These are phyloP conservation scores for Streptopelia turtur DNA, from an alignment of 2,797 vertebrate species.

Conservation along the genomic window DNA sequence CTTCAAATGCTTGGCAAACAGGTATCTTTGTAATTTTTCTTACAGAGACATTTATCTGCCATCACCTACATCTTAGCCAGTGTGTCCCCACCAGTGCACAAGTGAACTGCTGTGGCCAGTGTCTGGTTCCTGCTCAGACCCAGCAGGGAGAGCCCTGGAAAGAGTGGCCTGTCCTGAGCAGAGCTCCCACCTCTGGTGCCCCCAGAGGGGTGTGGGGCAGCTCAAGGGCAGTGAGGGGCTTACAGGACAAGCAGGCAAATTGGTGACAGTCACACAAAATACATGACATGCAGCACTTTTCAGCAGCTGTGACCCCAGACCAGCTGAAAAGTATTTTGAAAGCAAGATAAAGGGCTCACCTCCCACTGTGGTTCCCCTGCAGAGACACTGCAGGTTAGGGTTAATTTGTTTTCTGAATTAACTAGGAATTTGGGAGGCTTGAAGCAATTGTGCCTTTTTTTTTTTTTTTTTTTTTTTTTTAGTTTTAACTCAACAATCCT, in stretches of 20 bases:
- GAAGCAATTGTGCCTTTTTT: neutral
- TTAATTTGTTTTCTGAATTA: conserved; percentile 60
- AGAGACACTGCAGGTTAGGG: neutral
- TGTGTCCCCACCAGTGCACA: neutral
- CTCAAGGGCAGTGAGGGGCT: neutral
- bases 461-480: neutral
- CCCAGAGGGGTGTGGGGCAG: neutral
- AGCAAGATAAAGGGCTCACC: conserved; percentile 38
- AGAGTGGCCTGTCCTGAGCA: fast-evolving
- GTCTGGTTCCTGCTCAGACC: neutral
- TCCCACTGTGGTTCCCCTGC: neutral
- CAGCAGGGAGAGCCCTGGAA: neutral
- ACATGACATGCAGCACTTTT: neutral
- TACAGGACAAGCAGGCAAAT: neutral
- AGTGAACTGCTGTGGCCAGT: neutral
- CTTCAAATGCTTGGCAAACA: neutral
- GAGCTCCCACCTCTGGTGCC: neutral
- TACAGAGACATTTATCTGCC: neutral
- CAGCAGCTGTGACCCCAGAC: conserved; percentile 15
- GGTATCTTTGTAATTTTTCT: neutral
- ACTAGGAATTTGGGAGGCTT: conserved; percentile 7
- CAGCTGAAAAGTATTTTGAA: conserved; percentile 49
- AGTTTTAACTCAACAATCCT: neutral
- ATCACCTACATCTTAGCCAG: neutral
- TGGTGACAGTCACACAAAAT: neutral